Base-by-base conservation (phyloP, 2,797 vertebrate species). In the Gastrophryne carolinensis region DNA sequence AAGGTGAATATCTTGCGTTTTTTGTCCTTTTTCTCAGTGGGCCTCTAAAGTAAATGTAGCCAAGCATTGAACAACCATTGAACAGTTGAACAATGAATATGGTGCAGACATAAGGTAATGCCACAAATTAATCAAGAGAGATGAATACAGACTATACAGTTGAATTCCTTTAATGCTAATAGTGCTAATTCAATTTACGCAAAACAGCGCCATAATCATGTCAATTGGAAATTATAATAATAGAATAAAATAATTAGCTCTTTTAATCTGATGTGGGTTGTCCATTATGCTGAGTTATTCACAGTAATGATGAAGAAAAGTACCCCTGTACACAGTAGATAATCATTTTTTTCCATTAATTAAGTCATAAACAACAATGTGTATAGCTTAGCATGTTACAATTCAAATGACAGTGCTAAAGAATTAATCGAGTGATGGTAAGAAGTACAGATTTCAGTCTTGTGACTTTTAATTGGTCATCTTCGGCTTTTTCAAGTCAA, bases 291-390 rank as follows among this genome's bases (percentile, higher is more conserved):
- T 70, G 80, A 79, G 82, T 65, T 69, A 35, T 49, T 64, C 75
- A 50, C 61, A 80, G 75, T 65, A 85, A 81, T 80, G 80, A 80
- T 78, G 79, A 72, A 78, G 76, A 53, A 74, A 49, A 56, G 15
- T 58, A 49, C 61, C 41, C 37, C 37, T 56, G 41, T 67, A 62
- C 44, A 39, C 44, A 41, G 34, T 29, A 21, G 5, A 39, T 49
- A 12, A 35, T 68, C 7, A 27, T 17, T 62, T 63, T 39, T 73
- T 62, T 61, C 49, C 56, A 32, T 62, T 69, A 76, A 61, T 62
- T 69, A 68, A 54, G 37, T 15, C 30, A 24, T 44, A 75, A 50
- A 57, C 4, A 32, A 7, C 56, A 9, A 66, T 66, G 47, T 11
- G 21, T 66, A 12, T 27, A 56, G 44, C 29, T 58, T 50, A 39